These are phyloP conservation scores for Bombus fervidus DNA, from an alignment of 1,140 invertebrate genomes.

Conservation along the genomic window DNA sequence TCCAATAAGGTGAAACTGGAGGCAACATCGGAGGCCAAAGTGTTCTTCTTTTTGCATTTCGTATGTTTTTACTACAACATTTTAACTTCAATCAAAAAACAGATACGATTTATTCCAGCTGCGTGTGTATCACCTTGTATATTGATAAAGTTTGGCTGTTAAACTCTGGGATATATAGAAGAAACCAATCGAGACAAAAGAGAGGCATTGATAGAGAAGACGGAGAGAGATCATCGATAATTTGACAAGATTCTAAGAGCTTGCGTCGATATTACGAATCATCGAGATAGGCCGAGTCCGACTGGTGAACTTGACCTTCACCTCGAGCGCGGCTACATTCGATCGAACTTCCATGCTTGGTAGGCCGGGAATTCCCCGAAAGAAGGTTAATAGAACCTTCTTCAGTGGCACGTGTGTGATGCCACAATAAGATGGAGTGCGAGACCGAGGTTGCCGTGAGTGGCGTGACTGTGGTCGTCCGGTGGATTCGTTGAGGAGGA, in stretches of 20 bases:
- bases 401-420: constrained; percentile 24
- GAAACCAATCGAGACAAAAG: not conserved
- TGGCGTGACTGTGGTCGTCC: constrained; percentile 24
- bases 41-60: not conserved
- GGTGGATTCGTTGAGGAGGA: no score
- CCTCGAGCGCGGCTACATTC: constrained; percentile 59
- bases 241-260: not conserved
- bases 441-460: constrained; percentile 15
- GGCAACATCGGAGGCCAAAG: not conserved
- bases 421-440: constrained; percentile 26
- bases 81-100: not conserved
- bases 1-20: not conserved
- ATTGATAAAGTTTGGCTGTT: not conserved
- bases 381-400: constrained; percentile 58
- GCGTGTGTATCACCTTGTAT: not conserved
- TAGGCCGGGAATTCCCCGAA: constrained; percentile 57
- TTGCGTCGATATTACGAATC: constrained; percentile 23
- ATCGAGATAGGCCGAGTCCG: constrained; percentile 55
- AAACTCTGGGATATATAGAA: not conserved
- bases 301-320: constrained; percentile 71
- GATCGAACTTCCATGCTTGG: constrained; percentile 49
- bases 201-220: not conserved
- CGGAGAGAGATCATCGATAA: not conserved
- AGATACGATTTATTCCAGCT: not conserved
- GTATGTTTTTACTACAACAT: not conserved